These are phyloP conservation scores for Okapia johnstoni DNA, from an alignment of 2,113 vertebrate species.

Conservation along the genomic window DNA sequence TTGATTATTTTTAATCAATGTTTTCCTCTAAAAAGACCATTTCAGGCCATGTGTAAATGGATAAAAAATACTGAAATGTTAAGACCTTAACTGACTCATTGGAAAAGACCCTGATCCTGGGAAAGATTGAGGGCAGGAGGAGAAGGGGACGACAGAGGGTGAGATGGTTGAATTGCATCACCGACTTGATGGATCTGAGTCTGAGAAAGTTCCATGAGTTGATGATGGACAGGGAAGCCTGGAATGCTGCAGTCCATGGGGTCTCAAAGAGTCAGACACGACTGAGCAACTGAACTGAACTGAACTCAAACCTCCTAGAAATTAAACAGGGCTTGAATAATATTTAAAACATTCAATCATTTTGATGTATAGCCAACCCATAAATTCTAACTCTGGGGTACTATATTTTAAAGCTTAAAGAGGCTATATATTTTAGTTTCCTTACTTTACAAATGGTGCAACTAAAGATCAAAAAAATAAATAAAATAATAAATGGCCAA, in stretches of 20 bases:
- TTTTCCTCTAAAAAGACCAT: neutral
- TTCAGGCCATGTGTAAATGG: neutral
- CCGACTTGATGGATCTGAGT: rapidly evolving
- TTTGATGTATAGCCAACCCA: neutral
- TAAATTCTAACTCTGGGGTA: neutral
- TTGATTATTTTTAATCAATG: conserved; percentile 19
- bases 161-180: neutral
- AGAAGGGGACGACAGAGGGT: rapidly evolving
- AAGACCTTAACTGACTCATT: neutral
- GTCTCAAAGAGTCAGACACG: rapidly evolving
- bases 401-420: neutral
- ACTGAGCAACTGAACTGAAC: neutral
- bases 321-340: neutral
- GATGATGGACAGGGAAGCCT: neutral
- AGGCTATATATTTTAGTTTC: neutral
- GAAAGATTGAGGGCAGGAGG: neutral
- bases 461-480: neutral
- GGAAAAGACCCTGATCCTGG: neutral
- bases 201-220: neutral
- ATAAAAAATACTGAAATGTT: neutral
- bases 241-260: rapidly evolving
- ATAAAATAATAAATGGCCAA: neutral
- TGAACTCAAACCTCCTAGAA: neutral
- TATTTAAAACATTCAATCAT: neutral
- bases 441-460: neutral